These are phyloP conservation scores for Sceloporus undulatus DNA, from an alignment of 2,113 vertebrate genomes.

Conservation along the genomic window DNA sequence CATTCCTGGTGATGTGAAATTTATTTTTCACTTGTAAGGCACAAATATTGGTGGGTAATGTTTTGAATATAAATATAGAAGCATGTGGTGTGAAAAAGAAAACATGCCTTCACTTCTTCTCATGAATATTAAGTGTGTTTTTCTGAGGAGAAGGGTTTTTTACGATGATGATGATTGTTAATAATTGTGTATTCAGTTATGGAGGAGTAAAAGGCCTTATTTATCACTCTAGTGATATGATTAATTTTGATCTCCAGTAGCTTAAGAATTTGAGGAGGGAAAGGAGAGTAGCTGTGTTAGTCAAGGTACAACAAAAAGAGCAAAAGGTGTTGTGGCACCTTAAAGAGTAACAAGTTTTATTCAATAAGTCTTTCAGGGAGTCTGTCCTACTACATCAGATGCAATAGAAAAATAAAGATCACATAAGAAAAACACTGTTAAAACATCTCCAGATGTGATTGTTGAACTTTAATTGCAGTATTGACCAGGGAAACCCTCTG, in stretches of 20 bases:
- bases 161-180: neutral
- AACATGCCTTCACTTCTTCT: neutral
- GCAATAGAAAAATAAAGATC: no score
- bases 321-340: no score
- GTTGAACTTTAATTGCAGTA: constrained; percentile 4
- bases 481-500: neutral
- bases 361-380: no score
- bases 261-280: neutral
- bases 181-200: constrained; percentile 13
- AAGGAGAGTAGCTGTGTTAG: no score
- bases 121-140: neutral
- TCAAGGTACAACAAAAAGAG: no score
- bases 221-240: neutral
- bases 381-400: no score
- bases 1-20: neutral
- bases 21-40: neutral
- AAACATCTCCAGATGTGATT: neutral
- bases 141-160: neutral
- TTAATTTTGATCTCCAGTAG: neutral
- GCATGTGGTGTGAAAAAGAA: constrained; percentile 1
- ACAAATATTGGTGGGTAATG: constrained; percentile 12
- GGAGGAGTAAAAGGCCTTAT: neutral
- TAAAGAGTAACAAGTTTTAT: no score
- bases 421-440: neutral
- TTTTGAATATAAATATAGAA: constrained; percentile 28